A percentile compares a stretch with the other conserved stretches of the same genome.
Conservation (phyloP, 1,140 invertebrate species). For the Drosophila arawakana region DNA sequence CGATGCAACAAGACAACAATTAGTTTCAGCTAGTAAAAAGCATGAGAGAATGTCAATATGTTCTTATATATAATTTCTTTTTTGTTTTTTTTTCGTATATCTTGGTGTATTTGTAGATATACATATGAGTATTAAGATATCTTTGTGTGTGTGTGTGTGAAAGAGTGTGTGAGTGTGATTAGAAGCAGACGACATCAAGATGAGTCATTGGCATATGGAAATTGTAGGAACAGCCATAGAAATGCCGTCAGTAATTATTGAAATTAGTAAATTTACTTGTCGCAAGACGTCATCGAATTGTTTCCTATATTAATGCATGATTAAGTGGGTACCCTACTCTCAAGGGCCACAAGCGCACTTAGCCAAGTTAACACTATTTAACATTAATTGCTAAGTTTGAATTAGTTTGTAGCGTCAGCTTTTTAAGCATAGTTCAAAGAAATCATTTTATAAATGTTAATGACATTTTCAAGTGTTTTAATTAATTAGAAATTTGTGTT, state of each 20-base stretch:
- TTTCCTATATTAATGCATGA: not conserved
- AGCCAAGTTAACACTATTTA: not conserved
- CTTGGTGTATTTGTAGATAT: not conserved
- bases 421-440: no score
- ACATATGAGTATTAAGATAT: not conserved
- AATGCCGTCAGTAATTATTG: conserved; percentile 18
- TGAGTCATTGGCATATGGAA: conserved; percentile 28
- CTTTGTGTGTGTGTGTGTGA: not conserved
- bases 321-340: not conserved
- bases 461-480: no score
- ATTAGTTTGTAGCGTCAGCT: no score
- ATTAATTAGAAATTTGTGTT: no score
- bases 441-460: no score
- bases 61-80: not conserved
- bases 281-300: not conserved
- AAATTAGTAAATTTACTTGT: conserved; percentile 5
- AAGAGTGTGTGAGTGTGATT: conserved; percentile 8
- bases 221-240: conserved; percentile 25
- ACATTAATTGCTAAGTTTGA: no score
- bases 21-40: conserved; percentile 35
- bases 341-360: not conserved
- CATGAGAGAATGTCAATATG: conserved; percentile 29
- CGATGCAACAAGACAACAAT: conserved; percentile 47
- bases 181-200: conserved; percentile 33
- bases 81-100: not conserved